These are phyloP conservation scores for Pelmatolapia mariae DNA, from an alignment of 2,113 vertebrate species.

Conservation along the genomic window DNA sequence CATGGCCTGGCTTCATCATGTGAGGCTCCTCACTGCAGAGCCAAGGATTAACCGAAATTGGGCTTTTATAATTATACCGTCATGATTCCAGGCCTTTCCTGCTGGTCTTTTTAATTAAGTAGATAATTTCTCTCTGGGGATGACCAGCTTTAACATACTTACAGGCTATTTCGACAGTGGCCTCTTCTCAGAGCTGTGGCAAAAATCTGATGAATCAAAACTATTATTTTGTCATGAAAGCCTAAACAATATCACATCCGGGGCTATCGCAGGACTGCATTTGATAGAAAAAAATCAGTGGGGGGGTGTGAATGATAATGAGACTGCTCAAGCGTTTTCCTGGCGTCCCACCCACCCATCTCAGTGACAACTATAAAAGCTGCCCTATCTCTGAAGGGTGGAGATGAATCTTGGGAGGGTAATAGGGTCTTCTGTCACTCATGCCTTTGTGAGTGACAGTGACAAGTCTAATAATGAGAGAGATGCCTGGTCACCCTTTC, in stretches of 20 bases:
- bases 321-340: neutral
- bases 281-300: neutral
- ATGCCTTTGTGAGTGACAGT: slow-evolving; percentile 61
- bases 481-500: slow-evolving; percentile 53
- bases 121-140: slow-evolving; percentile 70
- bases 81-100: slow-evolving; percentile 73
- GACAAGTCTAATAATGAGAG: slow-evolving; percentile 61
- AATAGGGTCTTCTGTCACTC: slow-evolving; percentile 61
- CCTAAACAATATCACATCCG: neutral
- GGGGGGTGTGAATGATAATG: slow-evolving; percentile 2
- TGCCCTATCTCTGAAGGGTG: slow-evolving; percentile 8
- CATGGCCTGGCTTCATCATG: slow-evolving; percentile 36
- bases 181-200: slow-evolving; percentile 20
- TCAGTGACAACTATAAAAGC: neutral
- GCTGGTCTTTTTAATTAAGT: slow-evolving; percentile 80
- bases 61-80: slow-evolving; percentile 76
- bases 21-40: slow-evolving; percentile 50
- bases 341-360: neutral
- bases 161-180: slow-evolving; percentile 61
- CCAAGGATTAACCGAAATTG: slow-evolving; percentile 70
- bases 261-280: neutral
- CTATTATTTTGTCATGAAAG: neutral
- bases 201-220: slow-evolving; percentile 20
- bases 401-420: slow-evolving; percentile 47
- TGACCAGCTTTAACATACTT: slow-evolving; percentile 65